These are phyloP conservation scores for Drosophila rhopaloa DNA, from an alignment of 1,140 invertebrate genomes.

Conservation along the genomic window DNA sequence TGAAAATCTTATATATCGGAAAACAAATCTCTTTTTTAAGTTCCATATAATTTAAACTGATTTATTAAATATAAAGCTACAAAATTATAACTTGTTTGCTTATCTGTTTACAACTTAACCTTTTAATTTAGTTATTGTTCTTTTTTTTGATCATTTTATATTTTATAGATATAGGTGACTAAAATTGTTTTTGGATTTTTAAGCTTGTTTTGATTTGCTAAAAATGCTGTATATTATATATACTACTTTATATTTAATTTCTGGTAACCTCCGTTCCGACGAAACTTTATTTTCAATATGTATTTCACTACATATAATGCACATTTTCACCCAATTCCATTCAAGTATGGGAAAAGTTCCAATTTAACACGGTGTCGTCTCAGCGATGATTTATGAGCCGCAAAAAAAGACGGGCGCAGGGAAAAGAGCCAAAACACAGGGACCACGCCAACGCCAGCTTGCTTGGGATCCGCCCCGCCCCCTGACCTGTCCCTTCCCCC, in stretches of 20 bases:
- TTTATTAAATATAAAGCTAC: neutral
- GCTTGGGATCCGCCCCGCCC: neutral
- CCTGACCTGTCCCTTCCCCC: neutral
- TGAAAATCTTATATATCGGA: neutral
- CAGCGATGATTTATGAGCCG: slow-evolving; percentile 74
- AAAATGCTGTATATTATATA: too few relatives aligned
- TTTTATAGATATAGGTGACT: too few relatives aligned
- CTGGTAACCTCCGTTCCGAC: neutral
- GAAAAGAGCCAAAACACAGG: slow-evolving; percentile 71
- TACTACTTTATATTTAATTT: too few relatives aligned
- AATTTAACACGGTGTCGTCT: slow-evolving; percentile 82
- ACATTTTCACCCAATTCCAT: slow-evolving; percentile 60
- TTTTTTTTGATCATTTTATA: too few relatives aligned
- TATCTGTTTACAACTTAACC: too few relatives aligned
- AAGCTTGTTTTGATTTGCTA: too few relatives aligned
- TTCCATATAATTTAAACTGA: too few relatives aligned
- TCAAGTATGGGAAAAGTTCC: slow-evolving; percentile 81
- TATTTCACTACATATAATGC: slow-evolving; percentile 28
- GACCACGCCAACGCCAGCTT: slow-evolving; percentile 54
- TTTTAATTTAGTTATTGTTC: too few relatives aligned
- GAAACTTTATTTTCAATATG: slow-evolving; percentile 9
- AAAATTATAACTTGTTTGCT: too few relatives aligned
- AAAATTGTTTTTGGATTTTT: too few relatives aligned
- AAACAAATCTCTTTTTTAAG: too few relatives aligned
- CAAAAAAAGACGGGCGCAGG: slow-evolving; percentile 40